phyloP scores from a whole-genome alignment of 2,797 vertebrate species.

The Pogoniulus pusillus region DNA sequence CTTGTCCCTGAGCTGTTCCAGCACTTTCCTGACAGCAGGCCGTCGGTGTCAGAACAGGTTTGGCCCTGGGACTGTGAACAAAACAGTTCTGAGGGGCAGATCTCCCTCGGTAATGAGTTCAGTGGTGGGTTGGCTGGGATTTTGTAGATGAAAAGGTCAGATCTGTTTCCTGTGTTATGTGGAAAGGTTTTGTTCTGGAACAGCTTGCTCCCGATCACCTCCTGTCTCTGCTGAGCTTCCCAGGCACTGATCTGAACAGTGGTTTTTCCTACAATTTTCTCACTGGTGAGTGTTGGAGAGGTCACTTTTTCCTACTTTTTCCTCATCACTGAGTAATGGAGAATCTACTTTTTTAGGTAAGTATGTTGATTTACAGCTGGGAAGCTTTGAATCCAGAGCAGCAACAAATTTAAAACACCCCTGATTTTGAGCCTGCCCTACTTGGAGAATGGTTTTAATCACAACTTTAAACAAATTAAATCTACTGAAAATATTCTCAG shows the following conservation, averaged over 20 bases:
- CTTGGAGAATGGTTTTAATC: slow-evolving; percentile 41
- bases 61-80: not conserved
- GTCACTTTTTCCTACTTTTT: not conserved
- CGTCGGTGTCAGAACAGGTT: not conserved
- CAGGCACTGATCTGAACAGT: not conserved
- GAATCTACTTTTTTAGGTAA: not conserved
- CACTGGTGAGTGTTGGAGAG: not conserved
- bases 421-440: not conserved
- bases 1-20: slow-evolving; percentile 20
- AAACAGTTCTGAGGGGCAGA: not conserved
- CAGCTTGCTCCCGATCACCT: slow-evolving; percentile 13
- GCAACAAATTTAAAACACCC: not conserved
- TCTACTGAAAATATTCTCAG: slow-evolving; percentile 29
- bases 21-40: slow-evolving; percentile 8
- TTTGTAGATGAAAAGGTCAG: slow-evolving; percentile 25
- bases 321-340: not conserved
- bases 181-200: slow-evolving; percentile 47
- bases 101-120: not conserved
- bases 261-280: not conserved
- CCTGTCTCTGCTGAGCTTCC: not conserved
- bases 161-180: slow-evolving; percentile 14
- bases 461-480: slow-evolving; percentile 18
- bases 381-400: not conserved
- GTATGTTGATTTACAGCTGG: not conserved
- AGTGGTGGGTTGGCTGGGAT: not conserved